Evolutionary conservation across 1,140 invertebrate genomes (phyloP).

Genomic region (Samia ricini): DNA sequence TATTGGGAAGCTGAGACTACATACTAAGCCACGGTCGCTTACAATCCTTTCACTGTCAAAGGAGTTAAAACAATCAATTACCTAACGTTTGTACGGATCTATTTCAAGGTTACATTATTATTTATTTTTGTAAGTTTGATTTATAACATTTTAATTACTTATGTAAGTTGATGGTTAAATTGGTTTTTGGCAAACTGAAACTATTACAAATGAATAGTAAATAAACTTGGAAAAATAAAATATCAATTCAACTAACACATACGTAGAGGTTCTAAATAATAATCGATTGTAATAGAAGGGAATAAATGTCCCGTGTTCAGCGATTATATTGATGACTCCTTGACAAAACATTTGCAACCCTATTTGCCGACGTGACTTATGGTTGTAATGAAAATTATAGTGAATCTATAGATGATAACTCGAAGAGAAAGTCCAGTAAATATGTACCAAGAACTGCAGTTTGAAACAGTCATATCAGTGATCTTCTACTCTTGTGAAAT

Average conservation of each 20-base stretch:
- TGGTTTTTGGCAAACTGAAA: too few species aligned
- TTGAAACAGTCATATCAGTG: not conserved
- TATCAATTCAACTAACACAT: too few species aligned
- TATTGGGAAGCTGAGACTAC: slow-evolving; percentile 3
- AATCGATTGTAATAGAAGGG: too few species aligned
- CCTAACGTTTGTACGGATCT: too few species aligned
- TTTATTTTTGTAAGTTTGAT: too few species aligned
- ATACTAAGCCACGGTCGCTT: not conserved
- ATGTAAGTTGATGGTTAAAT: too few species aligned
- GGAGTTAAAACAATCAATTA: not conserved
- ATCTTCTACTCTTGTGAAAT: not conserved
- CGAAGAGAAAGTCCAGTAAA: not conserved
- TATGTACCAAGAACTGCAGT: not conserved
- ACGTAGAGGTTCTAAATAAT: too few species aligned
- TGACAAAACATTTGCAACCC: not conserved
- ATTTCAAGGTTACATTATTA: too few species aligned
- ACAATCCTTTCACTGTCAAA: slow-evolving; percentile 4
- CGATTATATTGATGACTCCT: not conserved
- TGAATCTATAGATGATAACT: not conserved
- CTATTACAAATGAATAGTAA: too few species aligned
- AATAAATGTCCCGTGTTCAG: not conserved
- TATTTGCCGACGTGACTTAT: not conserved
- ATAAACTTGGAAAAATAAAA: too few species aligned
- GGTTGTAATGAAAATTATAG: not conserved
- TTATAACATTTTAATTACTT: too few species aligned